A percentile compares a stretch with the other conserved stretches of the same genome.
phyloP scores from a whole-genome alignment of 2,797 vertebrate species.

The Phoebastria nigripes region DNA sequence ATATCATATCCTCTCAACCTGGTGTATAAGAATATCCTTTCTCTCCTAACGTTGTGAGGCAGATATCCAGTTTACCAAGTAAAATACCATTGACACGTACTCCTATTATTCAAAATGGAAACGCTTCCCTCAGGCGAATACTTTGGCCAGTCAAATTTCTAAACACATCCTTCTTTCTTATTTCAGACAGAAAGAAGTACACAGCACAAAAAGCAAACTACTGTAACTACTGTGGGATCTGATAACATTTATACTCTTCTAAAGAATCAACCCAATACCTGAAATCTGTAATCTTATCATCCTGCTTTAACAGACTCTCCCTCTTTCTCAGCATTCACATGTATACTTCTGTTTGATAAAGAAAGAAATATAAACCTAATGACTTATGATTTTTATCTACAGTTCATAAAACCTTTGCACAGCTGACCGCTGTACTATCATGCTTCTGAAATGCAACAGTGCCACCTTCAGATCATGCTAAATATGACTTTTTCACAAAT shows the following conservation, averaged over 20 bases:
- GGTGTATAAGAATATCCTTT: neutral
- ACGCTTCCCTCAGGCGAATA: slow-evolving; percentile 24
- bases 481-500: neutral
- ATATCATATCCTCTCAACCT: neutral
- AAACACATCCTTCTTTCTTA: slow-evolving; percentile 45
- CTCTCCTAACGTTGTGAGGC: neutral
- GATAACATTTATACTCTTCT: slow-evolving; percentile 48
- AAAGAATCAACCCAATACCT: slow-evolving; percentile 20
- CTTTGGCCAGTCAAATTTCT: neutral
- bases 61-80: neutral
- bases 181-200: slow-evolving; percentile 24
- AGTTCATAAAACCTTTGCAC: neutral
- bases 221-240: slow-evolving; percentile 31
- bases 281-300: slow-evolving; percentile 36
- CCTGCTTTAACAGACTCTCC: slow-evolving; percentile 28
- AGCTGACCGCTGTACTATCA: rapidly evolving
- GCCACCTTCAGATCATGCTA: slow-evolving; percentile 60
- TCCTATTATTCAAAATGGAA: slow-evolving; percentile 16
- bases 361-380: slow-evolving; percentile 41
- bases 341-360: slow-evolving; percentile 26
- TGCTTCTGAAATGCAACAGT: slow-evolving; percentile 42
- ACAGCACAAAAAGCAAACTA: neutral
- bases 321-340: slow-evolving; percentile 29
- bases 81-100: neutral
- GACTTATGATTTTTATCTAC: slow-evolving; percentile 32